Conservation (phyloP, 2,797 vertebrate species). For the Myiothlypis chrysogaster region DNA sequence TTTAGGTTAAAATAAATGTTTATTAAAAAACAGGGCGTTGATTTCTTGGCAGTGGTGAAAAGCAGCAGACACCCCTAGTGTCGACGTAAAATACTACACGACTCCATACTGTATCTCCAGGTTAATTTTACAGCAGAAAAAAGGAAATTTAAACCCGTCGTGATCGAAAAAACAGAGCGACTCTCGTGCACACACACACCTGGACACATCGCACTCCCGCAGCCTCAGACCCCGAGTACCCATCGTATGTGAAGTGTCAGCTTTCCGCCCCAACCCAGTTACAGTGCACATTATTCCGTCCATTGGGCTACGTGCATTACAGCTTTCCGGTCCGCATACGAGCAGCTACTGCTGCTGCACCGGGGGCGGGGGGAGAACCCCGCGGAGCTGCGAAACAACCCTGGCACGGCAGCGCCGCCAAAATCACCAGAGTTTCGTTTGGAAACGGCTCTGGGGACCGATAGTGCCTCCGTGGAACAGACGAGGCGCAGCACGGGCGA, state of each 20-base stretch:
- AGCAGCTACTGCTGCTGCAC: not conserved
- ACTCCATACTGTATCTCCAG: conserved; percentile 62
- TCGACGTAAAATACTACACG: conserved; percentile 75
- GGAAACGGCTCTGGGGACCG: not conserved
- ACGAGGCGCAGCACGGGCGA: not conserved
- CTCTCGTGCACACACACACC: not conserved
- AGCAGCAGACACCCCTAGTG: conserved; percentile 77
- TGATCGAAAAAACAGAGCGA: conserved; percentile 11
- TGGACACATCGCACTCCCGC: not conserved
- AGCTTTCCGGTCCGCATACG: conserved; percentile 29
- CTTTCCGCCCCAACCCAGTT: not conserved
- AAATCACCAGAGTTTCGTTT: not conserved
- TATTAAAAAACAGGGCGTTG: conserved; percentile 70
- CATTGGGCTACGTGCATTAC: not conserved
- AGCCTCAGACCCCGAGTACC: not conserved
- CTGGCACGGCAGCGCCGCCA: not conserved
- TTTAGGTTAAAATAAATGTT: conserved; percentile 52
- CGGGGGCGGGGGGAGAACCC: not conserved
- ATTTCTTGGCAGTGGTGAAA: conserved; percentile 69
- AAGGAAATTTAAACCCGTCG: conserved; percentile 64
- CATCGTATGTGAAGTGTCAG: not conserved
- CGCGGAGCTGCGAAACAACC: not conserved
- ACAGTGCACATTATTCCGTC: not conserved
- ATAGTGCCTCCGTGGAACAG: not conserved
- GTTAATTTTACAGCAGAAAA: conserved; percentile 57